Base-by-base conservation (phyloP, 1,140 invertebrate species). In the Tetranychus urticae region DNA sequence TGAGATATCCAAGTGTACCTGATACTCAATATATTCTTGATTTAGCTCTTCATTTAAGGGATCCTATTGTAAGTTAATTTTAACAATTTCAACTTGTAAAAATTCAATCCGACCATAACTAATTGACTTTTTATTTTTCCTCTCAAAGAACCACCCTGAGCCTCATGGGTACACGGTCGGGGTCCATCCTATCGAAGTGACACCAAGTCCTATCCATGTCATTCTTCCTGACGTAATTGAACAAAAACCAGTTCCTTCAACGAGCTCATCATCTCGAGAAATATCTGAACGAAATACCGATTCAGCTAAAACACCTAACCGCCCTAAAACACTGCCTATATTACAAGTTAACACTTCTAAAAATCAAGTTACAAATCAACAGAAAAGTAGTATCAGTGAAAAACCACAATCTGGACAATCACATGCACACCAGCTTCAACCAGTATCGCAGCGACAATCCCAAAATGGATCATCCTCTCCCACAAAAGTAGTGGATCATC, bases 11-110 rank as follows among this genome's bases (percentile, higher is more conserved):
- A 12, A 73, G 72, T 12, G 74, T 78, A 47, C 72, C 75, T 7
- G 82, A 83, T 68, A 75, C 82, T 1, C 74, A 77, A 60, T 73
- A 76, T 64, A 79, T 83, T 62, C 76, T 83, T 57, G 73, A 79
- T 50, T 76, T 80, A 66, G 80, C 80, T 2, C 69, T 81, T 0
- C 76, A 80, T 68, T 74, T 83, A 62, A 70, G 76, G 65, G 76
- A 80, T 65, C 80, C 67, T 23, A 12, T 61, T 37, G 59, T 64
- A 61, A 48, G 58, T 13, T 4, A 58, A n/a, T 23, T 23, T 23
- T 23, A 23, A 23, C 23, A 0, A 23, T 23, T 0, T 0, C 23
- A 10, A 47, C 46, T n/a, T 23, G 23, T 23, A 23, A 23, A 47
- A 47, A 10, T n/a, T 47, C 46, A 47, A 23, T 23, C 0, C 23